Evolutionary conservation across 2,888 invertebrate genomes (phyloP).

Genomic region (Peribatodes rhomboidaria): DNA sequence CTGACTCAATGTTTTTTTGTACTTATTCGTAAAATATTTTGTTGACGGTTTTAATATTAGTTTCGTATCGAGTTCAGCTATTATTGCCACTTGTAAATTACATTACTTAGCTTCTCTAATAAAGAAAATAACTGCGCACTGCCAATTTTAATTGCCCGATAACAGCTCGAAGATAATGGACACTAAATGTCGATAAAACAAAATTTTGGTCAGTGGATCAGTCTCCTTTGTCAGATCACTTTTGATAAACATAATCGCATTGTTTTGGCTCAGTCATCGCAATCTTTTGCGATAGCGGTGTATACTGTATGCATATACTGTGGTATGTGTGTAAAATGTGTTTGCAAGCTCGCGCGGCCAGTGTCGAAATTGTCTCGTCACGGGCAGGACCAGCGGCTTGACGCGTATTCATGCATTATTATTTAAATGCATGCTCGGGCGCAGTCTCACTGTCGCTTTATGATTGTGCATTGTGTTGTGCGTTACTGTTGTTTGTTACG

Average conservation of each 20-base stretch:
- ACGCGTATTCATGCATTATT: conserved; percentile 36
- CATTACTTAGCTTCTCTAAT: background rate
- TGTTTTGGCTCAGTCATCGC: conserved; percentile 44
- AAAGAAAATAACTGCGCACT: background rate
- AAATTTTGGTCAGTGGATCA: conserved; percentile 37
- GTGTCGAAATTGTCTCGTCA: conserved; percentile 57
- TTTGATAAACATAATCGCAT: conserved; percentile 37
- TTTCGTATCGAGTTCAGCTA: background rate
- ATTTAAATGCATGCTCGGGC: conserved; percentile 40
- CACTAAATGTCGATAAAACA: conserved; percentile 13
- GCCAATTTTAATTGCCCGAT: conserved; percentile 27
- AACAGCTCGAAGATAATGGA: conserved; percentile 29
- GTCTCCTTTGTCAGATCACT: conserved; percentile 31
- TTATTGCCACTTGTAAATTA: background rate
- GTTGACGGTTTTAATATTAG: background rate
- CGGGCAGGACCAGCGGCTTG: conserved; percentile 44
- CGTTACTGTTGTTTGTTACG: conserved; percentile 41
- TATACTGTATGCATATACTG: background rate
- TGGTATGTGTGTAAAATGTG: background rate
- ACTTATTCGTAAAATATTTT: background rate
- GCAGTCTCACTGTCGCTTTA: conserved; percentile 30
- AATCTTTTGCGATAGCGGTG: conserved; percentile 45
- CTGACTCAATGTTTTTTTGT: too few species aligned
- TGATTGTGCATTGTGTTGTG: conserved; percentile 40
- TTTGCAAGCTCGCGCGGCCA: conserved; percentile 42